Evolutionary conservation across 2,113 vertebrate genomes (phyloP).

Genomic region (Apodemus speciosus): DNA sequence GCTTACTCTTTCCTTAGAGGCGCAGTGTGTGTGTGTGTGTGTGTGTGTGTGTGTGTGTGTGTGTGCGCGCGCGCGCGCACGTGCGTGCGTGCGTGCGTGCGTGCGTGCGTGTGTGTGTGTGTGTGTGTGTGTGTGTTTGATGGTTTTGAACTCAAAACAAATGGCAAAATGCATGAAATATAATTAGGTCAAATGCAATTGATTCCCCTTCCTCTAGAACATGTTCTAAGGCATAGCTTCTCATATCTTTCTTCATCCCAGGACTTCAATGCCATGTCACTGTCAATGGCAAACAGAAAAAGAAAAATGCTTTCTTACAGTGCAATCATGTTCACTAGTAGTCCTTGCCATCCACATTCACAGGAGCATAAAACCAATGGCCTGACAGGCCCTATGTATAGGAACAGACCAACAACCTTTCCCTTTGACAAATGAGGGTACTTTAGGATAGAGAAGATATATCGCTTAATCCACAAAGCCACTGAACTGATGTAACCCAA

Average conservation of each 20-base stretch:
- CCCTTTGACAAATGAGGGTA: slow-evolving; percentile 6
- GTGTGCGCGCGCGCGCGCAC: too few relatives aligned
- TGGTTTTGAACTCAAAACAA: neutral
- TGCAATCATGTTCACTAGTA: neutral
- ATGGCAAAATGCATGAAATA: neutral
- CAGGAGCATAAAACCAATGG: neutral
- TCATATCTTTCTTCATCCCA: neutral
- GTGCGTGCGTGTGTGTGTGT: neutral
- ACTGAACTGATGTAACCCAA: neutral
- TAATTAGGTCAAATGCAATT: neutral
- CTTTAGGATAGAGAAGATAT: neutral
- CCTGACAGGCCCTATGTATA: neutral
- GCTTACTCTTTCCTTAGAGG: neutral
- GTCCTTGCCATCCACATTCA: neutral
- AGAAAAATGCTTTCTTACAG: neutral
- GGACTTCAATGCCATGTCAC: neutral
- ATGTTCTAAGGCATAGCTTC: neutral
- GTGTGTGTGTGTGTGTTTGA: neutral
- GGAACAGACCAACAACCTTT: neutral
- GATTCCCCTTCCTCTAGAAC: neutral
- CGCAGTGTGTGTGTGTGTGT: neutral
- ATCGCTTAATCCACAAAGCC: neutral
- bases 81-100: neutral
- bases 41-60: neutral
- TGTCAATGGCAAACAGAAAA: neutral